Evolutionary conservation across 1,140 invertebrate genomes (phyloP), one percentile per base, ranked within the genome.

Genomic region (Atta colombica): DNA sequence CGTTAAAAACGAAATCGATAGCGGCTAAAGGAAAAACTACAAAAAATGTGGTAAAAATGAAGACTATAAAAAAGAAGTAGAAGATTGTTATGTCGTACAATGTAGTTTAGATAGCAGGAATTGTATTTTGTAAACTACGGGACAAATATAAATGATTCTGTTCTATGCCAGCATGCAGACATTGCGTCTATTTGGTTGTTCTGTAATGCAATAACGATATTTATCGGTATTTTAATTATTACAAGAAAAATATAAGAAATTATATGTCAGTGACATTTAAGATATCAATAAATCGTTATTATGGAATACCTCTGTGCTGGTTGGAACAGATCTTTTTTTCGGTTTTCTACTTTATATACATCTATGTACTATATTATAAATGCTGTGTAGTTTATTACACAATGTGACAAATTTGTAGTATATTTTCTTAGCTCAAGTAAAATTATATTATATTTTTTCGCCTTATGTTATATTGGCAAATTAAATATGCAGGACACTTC

Each of bases 21-120:
- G 72, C 86, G 28, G 6, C 58, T n/a, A 94, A 94, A 89, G 86
- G 78, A 39, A 94, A 94, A 65, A 72, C 84, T n/a, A 90, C 87
- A 18, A 92, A 88, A 21, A 92, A 39, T 82, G 89, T 90, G 3
- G 45, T 91, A 51, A 91, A 91, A 69, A 66, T 87, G 10, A 91
- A 91, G 25, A 31, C 87, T 89, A 31, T 91, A 25, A 91, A 91
- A 68, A 91, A 91, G 18, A 91, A 91, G 51, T 84, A 87, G 85
- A 63, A 81, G 61, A 28, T 78, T 84, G 18, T 89, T 89, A 87
- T 55, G 87, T 87, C 53, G 81, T 90, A 66, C 82, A 90, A 86
- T 90, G 14, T 81, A 90, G 71, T 82, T 90, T 53, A 88, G 28
- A 77, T 88, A 80, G 58, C 66, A 25, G 25, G 25, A 85, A 74